These are phyloP conservation scores for Coreoperca whiteheadi DNA, from an alignment of 2,113 vertebrate genomes.

Conservation along the genomic window DNA sequence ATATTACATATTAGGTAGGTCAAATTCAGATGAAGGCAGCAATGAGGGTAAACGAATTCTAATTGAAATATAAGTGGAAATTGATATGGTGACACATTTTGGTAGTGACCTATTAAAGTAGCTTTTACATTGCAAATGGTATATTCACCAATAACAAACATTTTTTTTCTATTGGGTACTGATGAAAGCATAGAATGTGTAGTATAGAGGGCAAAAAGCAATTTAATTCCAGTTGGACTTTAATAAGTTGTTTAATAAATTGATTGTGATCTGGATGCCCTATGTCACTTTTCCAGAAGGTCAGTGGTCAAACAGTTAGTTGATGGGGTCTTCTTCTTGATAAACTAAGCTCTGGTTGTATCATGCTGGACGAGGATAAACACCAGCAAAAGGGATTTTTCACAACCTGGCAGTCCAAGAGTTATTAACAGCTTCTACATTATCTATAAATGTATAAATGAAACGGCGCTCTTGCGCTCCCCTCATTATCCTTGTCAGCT, in stretches of 20 bases:
- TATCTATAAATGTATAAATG: neutral
- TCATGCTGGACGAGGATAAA: neutral
- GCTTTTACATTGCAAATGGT: neutral
- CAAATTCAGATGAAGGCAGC: neutral
- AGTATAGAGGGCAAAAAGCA: neutral
- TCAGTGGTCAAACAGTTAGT: neutral
- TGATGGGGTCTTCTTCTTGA: neutral
- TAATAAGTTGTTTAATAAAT: neutral
- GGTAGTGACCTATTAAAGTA: neutral
- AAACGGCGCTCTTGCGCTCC: slow-evolving; percentile 9
- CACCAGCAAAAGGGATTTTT: neutral
- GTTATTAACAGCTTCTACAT: neutral
- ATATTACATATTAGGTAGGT: neutral
- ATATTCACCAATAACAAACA: neutral
- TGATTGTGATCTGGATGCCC: neutral
- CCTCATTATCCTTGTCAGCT: slow-evolving; percentile 87
- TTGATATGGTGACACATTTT: neutral
- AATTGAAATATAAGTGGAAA: neutral
- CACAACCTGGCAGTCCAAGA: neutral
- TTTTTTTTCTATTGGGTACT: neutral
- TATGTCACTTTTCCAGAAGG: too few relatives aligned
- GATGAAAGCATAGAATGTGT: neutral
- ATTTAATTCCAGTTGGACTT: neutral
- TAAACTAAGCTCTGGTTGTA: neutral
- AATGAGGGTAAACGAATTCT: neutral